These are phyloP conservation scores for Drosophila insularis DNA, from an alignment of 1,140 invertebrate genomes.

Conservation along the genomic window DNA sequence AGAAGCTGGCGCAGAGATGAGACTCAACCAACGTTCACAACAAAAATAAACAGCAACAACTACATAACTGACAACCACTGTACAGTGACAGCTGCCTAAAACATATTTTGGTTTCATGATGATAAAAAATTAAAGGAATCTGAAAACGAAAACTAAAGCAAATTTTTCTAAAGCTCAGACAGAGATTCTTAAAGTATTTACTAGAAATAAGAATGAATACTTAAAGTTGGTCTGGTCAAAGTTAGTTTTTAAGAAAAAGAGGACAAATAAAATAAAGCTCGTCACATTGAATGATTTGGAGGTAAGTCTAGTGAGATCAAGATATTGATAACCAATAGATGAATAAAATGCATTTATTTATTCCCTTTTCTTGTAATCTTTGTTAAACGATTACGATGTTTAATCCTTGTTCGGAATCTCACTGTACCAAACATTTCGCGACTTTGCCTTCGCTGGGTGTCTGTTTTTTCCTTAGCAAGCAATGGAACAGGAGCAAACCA, in stretches of 20 bases:
- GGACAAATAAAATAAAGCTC: too few species aligned
- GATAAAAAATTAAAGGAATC: too few species aligned
- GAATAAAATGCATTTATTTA: neutral
- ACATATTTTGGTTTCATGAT: neutral
- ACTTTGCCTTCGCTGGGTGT: slow-evolving; percentile 24
- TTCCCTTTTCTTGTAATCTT: too few species aligned
- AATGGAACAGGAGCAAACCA: slow-evolving; percentile 59
- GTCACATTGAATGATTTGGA: neutral
- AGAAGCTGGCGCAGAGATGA: slow-evolving; percentile 27
- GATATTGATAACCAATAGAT: too few species aligned
- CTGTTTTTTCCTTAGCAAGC: slow-evolving; percentile 65
- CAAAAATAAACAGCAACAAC: slow-evolving; percentile 36
- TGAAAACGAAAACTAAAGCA: too few species aligned
- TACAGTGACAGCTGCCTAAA: slow-evolving; percentile 46
- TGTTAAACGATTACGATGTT: too few species aligned
- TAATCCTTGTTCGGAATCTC: neutral
- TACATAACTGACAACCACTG: slow-evolving; percentile 40
- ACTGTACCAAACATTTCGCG: slow-evolving; percentile 34
- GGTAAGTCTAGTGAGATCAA: neutral
- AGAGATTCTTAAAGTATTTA: too few species aligned
- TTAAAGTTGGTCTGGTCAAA: neutral
- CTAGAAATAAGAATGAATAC: neutral
- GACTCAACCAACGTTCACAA: slow-evolving; percentile 44
- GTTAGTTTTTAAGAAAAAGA: too few species aligned
- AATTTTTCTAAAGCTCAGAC: too few species aligned